Percentiles rank a stretch among this genome's conserved stretches.
phyloP scores from a whole-genome alignment of 2,797 vertebrate genomes.

The Fistularia commersonii region DNA sequence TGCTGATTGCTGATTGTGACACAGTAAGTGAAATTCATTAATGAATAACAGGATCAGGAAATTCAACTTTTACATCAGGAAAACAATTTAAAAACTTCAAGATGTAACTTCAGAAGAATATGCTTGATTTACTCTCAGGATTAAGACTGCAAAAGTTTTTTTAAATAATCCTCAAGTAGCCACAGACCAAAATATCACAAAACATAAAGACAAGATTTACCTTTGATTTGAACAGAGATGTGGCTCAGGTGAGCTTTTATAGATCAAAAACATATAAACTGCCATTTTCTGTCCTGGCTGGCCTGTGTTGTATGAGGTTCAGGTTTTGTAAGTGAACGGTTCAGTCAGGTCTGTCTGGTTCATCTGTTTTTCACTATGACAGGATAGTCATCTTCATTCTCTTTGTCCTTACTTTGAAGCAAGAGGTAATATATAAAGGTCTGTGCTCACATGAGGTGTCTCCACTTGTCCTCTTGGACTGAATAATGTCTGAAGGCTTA shows the following conservation, averaged over 20 bases:
- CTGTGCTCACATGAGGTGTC: slow-evolving; percentile 64
- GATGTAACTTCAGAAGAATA: no score
- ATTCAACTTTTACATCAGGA: no score
- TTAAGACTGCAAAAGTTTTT: no score
- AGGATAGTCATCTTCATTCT: slow-evolving; percentile 77
- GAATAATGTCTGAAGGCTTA: slow-evolving; percentile 56
- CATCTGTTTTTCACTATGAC: slow-evolving; percentile 67
- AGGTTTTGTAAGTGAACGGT: slow-evolving; percentile 57
- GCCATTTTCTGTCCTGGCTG: slow-evolving; percentile 20
- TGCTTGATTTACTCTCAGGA: no score
- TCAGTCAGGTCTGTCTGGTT: slow-evolving; percentile 67
- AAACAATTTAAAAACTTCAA: no score
- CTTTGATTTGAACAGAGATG: no score
- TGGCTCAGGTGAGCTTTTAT: background rate
- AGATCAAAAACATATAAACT: slow-evolving; percentile 29
- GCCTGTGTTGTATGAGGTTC: slow-evolving; percentile 23
- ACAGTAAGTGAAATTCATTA: no score
- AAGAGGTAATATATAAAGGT: slow-evolving; percentile 73
- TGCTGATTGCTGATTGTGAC: no score
- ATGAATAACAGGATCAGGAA: no score
- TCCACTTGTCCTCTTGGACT: slow-evolving; percentile 61
- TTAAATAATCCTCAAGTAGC: no score
- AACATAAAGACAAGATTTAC: no score
- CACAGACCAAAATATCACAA: background rate
- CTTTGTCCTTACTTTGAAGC: slow-evolving; percentile 78